Base-by-base conservation (phyloP, 2,797 vertebrate species). In the Calcarius lapponicus region DNA sequence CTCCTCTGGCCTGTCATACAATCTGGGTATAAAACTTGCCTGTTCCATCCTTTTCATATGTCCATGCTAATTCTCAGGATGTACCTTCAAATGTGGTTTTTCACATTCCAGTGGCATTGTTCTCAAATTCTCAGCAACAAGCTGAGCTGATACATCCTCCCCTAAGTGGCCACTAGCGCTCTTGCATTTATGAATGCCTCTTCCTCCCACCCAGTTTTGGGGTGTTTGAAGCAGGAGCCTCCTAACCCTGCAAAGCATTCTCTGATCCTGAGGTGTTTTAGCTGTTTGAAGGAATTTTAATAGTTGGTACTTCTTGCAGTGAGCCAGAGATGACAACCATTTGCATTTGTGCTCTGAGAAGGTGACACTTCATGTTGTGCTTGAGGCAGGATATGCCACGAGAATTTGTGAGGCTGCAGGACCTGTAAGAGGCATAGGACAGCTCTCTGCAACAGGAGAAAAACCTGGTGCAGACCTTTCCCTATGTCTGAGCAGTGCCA, bases 1-100 rank as follows among this genome's bases (percentile, higher is more conserved):
- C 3, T n/a, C 2, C 4, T 56, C 18, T 78, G 36, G 4, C 5
- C 38, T 18, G 1, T 45, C 1, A 2, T 32, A 50, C 5, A 32
- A 31, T 53, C 31, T 15, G 17, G 36, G 26, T 28, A 10, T 11
- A 40, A 54, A 64, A 64, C 28, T 32, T 51, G 2, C 19, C 43
- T 57, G 5, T 22, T 88, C 26, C 1, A 0, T 88, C 10, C 28
- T 71, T 83, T 72, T 57, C 32, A 65, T 12, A 10, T 6, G 43
- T 21, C 19, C 25, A 17, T 54, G 25, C 3, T 80, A 15, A 58
- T 84, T 83, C 64, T 93, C 58, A 62, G 20, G 17, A n/a, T 56
- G 13, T 10, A 4, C 20, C 21, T 81, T 66, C 36, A 62, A 19
- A 42, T 19, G 47, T 9, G 21, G 4, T 36, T 81, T 76, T 89